Percentiles rank a stretch among this genome's conserved stretches.
Evolutionary conservation across 1,140 invertebrate genomes (phyloP).

Genomic region (Lasioglossum albipes): DNA sequence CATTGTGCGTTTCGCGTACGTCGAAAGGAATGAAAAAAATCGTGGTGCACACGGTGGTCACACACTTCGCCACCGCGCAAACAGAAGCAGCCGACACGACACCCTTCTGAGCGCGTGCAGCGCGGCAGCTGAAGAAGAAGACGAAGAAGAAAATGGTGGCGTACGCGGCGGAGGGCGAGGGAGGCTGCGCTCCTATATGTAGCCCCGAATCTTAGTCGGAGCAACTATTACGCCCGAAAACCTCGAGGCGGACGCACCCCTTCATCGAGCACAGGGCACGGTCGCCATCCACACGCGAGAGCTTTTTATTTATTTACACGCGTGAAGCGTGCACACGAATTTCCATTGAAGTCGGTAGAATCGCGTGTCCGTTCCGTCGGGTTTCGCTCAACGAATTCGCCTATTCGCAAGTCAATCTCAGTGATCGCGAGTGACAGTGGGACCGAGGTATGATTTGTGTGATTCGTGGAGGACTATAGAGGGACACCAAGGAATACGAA

Average conservation of each 20-base stretch:
- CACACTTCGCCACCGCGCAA: constrained; percentile 57
- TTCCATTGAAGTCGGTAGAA: background rate
- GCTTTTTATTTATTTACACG: background rate
- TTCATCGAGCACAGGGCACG: constrained; percentile 16
- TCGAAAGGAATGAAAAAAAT: constrained; percentile 7
- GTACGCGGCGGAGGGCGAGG: constrained; percentile 68
- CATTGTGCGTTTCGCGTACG: background rate
- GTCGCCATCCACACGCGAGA: background rate
- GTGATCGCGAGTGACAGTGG: constrained; percentile 52
- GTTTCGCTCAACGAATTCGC: background rate
- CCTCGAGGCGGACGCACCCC: constrained; percentile 71
- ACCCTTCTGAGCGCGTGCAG: constrained; percentile 63
- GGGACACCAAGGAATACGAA: constrained; percentile 8
- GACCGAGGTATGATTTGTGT: constrained; percentile 52
- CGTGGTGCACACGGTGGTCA: constrained; percentile 42
- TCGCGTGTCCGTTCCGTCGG: background rate
- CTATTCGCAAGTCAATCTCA: background rate
- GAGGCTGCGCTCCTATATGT: constrained; percentile 78
- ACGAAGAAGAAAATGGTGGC: constrained; percentile 55
- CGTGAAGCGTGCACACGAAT: background rate
- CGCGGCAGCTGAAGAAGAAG: constrained; percentile 56
- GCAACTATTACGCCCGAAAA: constrained; percentile 77
- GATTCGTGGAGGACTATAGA: background rate
- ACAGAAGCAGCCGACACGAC: constrained; percentile 41
- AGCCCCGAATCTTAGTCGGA: constrained; percentile 76